Evolutionary conservation across 1,140 invertebrate species (phyloP), one percentile per base, ranked within the genome.

Genomic region (Diuraphis noxia): DNA sequence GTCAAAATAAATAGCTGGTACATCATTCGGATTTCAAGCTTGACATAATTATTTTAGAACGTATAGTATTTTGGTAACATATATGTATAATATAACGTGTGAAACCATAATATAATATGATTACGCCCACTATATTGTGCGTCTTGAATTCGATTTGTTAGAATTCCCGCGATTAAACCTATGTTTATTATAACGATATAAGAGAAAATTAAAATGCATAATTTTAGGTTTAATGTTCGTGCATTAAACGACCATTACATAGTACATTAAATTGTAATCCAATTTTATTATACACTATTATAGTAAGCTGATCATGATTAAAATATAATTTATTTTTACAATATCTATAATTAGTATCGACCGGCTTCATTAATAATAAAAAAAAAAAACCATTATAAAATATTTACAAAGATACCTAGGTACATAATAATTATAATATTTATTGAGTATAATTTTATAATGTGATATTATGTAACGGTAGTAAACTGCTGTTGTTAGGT

Each of bases 211-310:
- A n/a, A 72, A 72, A 72, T 72, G 30, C 34, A 34, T 72, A 72
- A 72, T 72, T 72, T n/a, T 10, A 72, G 13, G n/a, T 72, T 72
- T 72, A 72, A 72, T 72, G 56, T n/a, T 17, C n/a, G 30, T 72
- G 13, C 56, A 72, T 72, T 72, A n/a, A 72, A 72, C 56, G 56
- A 5, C 56, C 56, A 72, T 72, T 72, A 72, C n/a, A n/a, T 72
- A 34, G 56, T n/a, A n/a, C 56, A 72, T 72, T 72, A 72, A 30
- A 72, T 72, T 72, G 56, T 19, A 72, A 72, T 72, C n/a, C 56
- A 72, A 72, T 72, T 72, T 72, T 72, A 72, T 72, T 72, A 72
- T n/a, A 72, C 34, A 72, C 34, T 72, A 72, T 72, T 72, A 72
- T 72, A 72, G 13, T n/a, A 6, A 72, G 56, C 4, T 2, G n/a